Percentiles rank a stretch among this genome's conserved stretches.
Evolutionary conservation across 2,888 invertebrate species (phyloP).

Genomic region (Cheilosia scutellata): DNA sequence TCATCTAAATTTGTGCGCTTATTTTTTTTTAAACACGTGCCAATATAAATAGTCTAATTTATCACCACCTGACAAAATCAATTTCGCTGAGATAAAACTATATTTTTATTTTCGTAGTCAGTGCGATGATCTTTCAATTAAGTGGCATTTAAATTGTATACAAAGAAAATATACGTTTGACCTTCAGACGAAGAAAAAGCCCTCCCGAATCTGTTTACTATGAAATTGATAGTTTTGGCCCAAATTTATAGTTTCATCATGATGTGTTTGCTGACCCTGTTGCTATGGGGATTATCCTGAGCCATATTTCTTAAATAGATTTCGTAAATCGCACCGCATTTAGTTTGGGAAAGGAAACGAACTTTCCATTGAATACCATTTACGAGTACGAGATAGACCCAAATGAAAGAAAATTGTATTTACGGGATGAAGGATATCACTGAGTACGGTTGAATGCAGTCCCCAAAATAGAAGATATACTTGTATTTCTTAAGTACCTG

Average conservation of each 20-base stretch:
- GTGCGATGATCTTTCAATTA: constrained; percentile 13
- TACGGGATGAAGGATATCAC: constrained; percentile 7
- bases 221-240: constrained; percentile 19
- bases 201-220: constrained; percentile 1
- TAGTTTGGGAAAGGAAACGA: not conserved
- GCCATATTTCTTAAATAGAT: constrained; percentile 15
- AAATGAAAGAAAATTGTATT: not conserved
- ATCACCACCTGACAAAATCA: not conserved
- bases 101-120: constrained; percentile 1
- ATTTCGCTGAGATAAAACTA: not conserved
- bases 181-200: not conserved
- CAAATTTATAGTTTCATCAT: constrained; percentile 8
- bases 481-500: constrained; percentile 6
- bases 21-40: not conserved
- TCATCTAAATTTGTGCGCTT: not conserved
- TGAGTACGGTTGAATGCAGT: constrained; percentile 6
- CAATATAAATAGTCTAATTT: constrained; percentile 4
- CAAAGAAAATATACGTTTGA: not conserved
- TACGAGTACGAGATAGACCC: not conserved
- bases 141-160: constrained; percentile 25
- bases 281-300: not conserved
- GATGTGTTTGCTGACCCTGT: not conserved
- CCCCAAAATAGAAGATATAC: not conserved
- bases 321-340: not conserved
- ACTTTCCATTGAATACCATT: not conserved